A percentile compares a stretch with the other conserved stretches of the same genome.
Conservation (phyloP, 2,113 vertebrate genomes). For the Lathamus discolor region DNA sequence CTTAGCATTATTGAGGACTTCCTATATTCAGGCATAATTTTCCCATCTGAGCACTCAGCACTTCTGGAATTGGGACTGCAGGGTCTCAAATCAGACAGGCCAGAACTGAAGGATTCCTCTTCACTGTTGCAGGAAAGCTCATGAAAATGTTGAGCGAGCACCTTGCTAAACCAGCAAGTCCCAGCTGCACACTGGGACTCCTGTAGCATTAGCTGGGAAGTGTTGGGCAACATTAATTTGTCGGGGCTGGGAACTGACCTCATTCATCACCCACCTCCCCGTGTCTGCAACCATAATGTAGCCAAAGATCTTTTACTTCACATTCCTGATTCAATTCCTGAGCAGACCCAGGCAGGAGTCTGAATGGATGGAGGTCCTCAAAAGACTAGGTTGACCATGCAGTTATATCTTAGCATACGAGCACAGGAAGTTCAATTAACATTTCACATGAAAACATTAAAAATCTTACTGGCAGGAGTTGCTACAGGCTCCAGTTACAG, state of each 20-base stretch:
- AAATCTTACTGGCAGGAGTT: background rate
- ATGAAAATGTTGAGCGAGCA: background rate
- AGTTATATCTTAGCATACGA: background rate
- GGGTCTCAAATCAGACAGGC: background rate
- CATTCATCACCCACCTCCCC: background rate
- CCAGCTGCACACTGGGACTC: background rate
- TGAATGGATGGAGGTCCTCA: background rate
- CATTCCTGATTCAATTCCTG: background rate
- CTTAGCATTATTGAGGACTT: slow-evolving; percentile 31
- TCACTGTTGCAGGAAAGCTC: background rate
- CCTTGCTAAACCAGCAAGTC: background rate
- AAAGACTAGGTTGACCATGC: background rate
- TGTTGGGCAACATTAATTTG: background rate
- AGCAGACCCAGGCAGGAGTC: background rate
- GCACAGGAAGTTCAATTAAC: background rate
- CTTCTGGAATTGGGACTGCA: background rate
- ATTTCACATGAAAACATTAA: background rate
- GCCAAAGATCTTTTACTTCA: background rate
- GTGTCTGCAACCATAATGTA: background rate
- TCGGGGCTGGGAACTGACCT: background rate
- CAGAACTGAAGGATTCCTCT: background rate
- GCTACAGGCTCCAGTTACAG: background rate
- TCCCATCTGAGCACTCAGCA: slow-evolving; percentile 28
- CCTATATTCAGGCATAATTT: slow-evolving; percentile 45
- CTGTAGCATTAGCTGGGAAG: background rate